Base-by-base conservation (phyloP, 2,888 invertebrate genomes). In the Oeneis ivallda region DNA sequence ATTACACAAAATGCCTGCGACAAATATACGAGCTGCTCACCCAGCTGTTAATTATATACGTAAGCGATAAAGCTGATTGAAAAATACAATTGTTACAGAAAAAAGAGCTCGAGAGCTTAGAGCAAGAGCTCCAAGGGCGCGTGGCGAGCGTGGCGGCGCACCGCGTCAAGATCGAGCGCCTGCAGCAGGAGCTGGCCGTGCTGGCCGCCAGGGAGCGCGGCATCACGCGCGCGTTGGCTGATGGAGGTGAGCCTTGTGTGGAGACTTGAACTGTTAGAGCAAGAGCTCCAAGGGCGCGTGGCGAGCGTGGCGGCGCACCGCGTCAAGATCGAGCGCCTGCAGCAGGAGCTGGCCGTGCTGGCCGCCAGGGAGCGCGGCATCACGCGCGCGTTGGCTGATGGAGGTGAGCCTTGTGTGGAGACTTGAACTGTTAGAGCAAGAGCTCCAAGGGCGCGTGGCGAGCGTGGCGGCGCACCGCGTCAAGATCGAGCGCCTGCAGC, bases 401-500 rank as follows among this genome's bases (percentile, higher is more conserved):
- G 78, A 52, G 85, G 84, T 82, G 41, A 71, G 61, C 37, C 1
- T 6, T 37, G 7, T 7, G 3, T 26, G 26, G 5, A 26, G 5
- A 5, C 26, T 26, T 2, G 3, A 26, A 5, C 2, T 2, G 3
- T 15, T 49, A 62, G 96, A 96, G 79, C 93, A 93, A 2, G 94
- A 96, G 84, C 84, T 96, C 3, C 93, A 93, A 78, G 93, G 85
- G 64, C 94, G 93, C 76, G 94, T 93, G 74, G 93, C 90, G 77
- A 93, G 93, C 53, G 93, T 93, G 32, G 93, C 94, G 52, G 93
- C 94, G 32, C 93, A 94, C 70, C 93, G 94, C 68, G 93, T 91
- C 60, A 94, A 94, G 82, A 94, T 96, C 65, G 94, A 95, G 76
- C 92, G 93, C 73, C 92, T 96, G 75, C 95, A 96, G 76, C 94